A percentile compares a stretch with the other conserved stretches of the same genome.
phyloP scores from a whole-genome alignment of 2,888 invertebrate genomes.

The Netelia inedita region DNA sequence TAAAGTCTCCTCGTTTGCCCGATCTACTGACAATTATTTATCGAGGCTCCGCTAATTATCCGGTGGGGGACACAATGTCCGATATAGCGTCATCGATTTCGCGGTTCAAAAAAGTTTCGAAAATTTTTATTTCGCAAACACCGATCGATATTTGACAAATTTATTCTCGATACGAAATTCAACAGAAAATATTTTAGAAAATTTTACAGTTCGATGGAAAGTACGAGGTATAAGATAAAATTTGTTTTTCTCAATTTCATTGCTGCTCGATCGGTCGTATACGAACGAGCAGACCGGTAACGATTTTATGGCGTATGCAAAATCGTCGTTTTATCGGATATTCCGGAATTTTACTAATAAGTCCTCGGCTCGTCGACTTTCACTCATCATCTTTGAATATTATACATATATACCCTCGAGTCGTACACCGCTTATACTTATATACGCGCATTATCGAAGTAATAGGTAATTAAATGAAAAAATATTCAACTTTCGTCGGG shows the following conservation, averaged over 20 bases:
- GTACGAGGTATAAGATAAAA: not conserved
- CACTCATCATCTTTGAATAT: constrained; percentile 57
- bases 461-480: not conserved
- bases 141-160: not conserved
- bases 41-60: constrained; percentile 66
- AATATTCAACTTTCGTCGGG: not conserved
- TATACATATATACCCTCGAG: constrained; percentile 10
- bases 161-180: too few species aligned
- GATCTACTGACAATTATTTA: constrained; percentile 65
- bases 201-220: not conserved
- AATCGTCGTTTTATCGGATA: constrained; percentile 48
- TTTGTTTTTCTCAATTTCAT: too few species aligned
- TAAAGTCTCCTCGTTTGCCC: constrained; percentile 57
- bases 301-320: not conserved
- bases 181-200: not conserved
- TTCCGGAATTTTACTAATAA: constrained; percentile 16
- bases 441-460: too few species aligned
- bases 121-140: not conserved
- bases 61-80: not conserved
- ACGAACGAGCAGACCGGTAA: not conserved
- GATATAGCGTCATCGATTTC: not conserved
- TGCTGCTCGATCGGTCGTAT: not conserved
- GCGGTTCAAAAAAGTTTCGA: not conserved
- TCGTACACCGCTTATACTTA: not conserved
- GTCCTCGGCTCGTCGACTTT: constrained; percentile 39